These are phyloP conservation scores for Griposia aprilina DNA, from an alignment of 2,888 invertebrate genomes.

Conservation along the genomic window DNA sequence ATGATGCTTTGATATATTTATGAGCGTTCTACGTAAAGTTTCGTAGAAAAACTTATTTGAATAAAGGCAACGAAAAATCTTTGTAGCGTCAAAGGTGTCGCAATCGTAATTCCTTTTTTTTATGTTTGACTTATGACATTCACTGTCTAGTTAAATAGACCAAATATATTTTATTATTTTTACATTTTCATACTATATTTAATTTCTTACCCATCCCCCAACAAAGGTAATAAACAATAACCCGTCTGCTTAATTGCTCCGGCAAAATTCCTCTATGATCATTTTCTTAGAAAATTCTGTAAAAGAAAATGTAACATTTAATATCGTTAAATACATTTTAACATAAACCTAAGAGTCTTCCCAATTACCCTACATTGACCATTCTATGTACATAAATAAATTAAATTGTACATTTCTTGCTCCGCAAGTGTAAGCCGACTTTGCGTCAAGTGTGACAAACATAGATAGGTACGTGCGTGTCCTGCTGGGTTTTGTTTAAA, in stretches of 20 bases:
- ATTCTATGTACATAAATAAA: background rate
- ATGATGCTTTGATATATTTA: constrained; percentile 41
- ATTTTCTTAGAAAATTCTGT: background rate
- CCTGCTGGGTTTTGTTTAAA: constrained; percentile 31
- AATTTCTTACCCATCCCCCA: too few relatives aligned
- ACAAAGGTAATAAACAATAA: background rate
- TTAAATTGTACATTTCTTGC: constrained; percentile 18
- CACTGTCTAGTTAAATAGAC: too few relatives aligned
- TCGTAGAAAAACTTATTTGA: constrained; percentile 6
- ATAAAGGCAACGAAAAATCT: background rate
- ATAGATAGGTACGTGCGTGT: constrained; percentile 1
- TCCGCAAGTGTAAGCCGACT: constrained; percentile 30
- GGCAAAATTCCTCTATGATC: background rate
- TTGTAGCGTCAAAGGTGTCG: background rate
- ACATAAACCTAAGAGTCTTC: background rate
- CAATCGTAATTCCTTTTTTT: too few relatives aligned
- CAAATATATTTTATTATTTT: too few relatives aligned
- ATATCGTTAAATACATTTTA: background rate
- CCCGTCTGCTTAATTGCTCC: background rate
- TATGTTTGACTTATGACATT: too few relatives aligned
- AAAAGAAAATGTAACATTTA: background rate
- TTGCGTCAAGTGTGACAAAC: constrained; percentile 40
- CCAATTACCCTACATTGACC: background rate
- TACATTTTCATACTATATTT: too few relatives aligned
- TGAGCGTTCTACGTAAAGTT: constrained; percentile 7